phyloP scores from a whole-genome alignment of 2,888 invertebrate species.

The Lasioglossum malachurum region DNA sequence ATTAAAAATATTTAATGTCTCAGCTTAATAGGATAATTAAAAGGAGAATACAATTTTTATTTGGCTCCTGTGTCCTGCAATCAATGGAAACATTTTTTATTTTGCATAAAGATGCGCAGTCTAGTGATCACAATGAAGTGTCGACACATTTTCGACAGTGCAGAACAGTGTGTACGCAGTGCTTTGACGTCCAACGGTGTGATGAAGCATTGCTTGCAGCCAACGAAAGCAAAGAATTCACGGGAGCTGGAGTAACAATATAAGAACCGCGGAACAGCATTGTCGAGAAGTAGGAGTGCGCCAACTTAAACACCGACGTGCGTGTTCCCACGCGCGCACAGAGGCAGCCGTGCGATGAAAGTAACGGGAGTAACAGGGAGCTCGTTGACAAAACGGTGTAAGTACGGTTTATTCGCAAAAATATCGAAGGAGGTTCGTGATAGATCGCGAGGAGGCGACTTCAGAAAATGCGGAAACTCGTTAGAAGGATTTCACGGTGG shows the following conservation, averaged over 20 bases:
- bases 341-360: not conserved
- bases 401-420: conserved; percentile 48
- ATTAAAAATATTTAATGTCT: too few species aligned
- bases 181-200: not conserved
- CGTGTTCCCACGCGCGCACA: not conserved
- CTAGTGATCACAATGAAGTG: not conserved
- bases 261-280: too few species aligned
- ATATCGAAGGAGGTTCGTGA: conserved; percentile 56
- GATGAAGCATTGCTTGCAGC: not conserved
- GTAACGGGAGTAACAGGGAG: not conserved
- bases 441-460: conserved; percentile 56
- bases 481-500: conserved; percentile 70
- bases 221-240: not conserved
- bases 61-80: too few species aligned
- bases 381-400: not conserved
- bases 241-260: too few species aligned
- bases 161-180: not conserved
- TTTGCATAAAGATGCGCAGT: too few species aligned
- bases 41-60: too few species aligned
- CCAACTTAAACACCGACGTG: not conserved
- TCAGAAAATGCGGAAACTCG: conserved; percentile 73
- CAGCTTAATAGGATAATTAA: too few species aligned
- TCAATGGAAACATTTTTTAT: too few species aligned
- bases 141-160: not conserved
- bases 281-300: too few species aligned